Evolutionary conservation across 2,113 vertebrate species (phyloP).

Genomic region (Grammomys surdaster): DNA sequence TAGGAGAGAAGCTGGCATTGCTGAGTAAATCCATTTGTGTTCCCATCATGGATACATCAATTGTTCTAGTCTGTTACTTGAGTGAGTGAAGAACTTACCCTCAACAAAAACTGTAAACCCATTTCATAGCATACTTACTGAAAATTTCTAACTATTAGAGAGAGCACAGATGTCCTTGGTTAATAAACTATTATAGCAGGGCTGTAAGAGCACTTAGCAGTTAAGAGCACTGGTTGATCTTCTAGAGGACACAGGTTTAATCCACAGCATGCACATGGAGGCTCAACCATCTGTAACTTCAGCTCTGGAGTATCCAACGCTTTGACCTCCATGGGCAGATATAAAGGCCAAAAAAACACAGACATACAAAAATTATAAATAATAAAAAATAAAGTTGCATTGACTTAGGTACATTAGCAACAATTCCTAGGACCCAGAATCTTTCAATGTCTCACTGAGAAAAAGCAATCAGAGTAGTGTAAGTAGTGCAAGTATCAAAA

Average conservation of each 20-base stretch:
- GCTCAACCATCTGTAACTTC: background rate
- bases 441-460: background rate
- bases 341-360: background rate
- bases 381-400: background rate
- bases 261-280: background rate
- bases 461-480: background rate
- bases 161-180: background rate
- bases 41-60: background rate
- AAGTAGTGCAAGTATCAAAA: no score
- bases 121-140: background rate
- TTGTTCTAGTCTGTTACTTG: background rate
- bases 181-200: background rate
- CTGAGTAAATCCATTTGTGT: background rate
- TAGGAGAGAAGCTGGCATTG: background rate
- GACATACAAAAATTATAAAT: background rate
- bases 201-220: background rate
- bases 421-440: background rate
- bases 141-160: background rate
- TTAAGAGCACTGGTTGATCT: background rate
- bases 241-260: background rate
- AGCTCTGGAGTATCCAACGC: background rate
- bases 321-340: background rate
- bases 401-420: background rate
- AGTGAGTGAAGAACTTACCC: background rate
- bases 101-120: background rate